Evolutionary conservation across 2,797 vertebrate genomes (phyloP).

Genomic region (Miichthys miiuy): DNA sequence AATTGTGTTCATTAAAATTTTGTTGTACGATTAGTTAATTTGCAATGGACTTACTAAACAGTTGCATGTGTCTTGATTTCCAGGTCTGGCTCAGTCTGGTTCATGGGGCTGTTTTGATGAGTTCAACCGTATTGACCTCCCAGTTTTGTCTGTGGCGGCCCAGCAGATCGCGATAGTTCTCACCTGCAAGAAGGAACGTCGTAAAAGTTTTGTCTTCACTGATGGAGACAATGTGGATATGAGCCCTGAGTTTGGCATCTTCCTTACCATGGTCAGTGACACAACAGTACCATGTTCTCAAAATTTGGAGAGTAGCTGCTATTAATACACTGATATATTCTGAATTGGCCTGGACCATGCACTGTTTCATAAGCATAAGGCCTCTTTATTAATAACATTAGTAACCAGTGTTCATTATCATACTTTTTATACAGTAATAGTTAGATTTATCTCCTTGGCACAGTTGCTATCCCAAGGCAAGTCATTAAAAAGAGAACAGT

Average conservation of each 20-base stretch:
- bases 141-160: slow-evolving; percentile 96
- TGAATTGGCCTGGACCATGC: not conserved
- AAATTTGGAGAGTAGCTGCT: not conserved
- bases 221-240: slow-evolving; percentile 95
- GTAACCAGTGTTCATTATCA: slow-evolving; percentile 31
- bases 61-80: slow-evolving; percentile 37
- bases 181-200: slow-evolving; percentile 93
- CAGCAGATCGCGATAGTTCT: slow-evolving; percentile 97
- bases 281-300: not conserved
- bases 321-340: not conserved
- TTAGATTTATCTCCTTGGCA: slow-evolving; percentile 37
- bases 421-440: slow-evolving; percentile 25
- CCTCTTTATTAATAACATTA: slow-evolving; percentile 17
- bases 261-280: slow-evolving; percentile 94
- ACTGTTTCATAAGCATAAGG: not conserved
- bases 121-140: slow-evolving; percentile 96
- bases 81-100: slow-evolving; percentile 97
- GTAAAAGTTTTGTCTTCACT: slow-evolving; percentile 93
- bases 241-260: slow-evolving; percentile 97
- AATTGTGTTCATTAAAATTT: not conserved
- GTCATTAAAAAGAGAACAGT: slow-evolving; percentile 56
- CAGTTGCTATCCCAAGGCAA: slow-evolving; percentile 45
- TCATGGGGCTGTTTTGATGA: slow-evolving; percentile 99
- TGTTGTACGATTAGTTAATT: not conserved
- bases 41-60: not conserved